Evolutionary conservation across 92 coral and sea anemone genomes (phyloP).

Genomic region (Porites evermanni): DNA sequence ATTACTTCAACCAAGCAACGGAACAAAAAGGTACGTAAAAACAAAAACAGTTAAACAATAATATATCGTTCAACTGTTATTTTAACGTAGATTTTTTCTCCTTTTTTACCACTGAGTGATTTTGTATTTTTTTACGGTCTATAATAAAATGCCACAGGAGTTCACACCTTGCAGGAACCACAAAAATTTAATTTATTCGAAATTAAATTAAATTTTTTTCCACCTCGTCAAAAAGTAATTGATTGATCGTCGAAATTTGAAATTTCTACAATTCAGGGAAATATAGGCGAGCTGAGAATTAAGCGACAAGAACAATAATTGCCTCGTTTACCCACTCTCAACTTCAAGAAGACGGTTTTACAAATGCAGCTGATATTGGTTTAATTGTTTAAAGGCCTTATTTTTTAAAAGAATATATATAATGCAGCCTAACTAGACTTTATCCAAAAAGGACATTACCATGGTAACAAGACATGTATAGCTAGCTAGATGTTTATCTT

Average conservation of each 20-base stretch:
- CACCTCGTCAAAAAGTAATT: background rate
- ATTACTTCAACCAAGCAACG: constrained; percentile 46
- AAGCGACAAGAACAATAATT: too few relatives aligned
- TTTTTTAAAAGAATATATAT: background rate
- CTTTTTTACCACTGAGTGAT: background rate
- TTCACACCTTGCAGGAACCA: background rate
- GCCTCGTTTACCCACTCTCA: background rate
- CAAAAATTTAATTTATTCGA: background rate
- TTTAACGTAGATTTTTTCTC: background rate
- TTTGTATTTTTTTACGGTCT: background rate
- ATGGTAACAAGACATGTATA: background rate
- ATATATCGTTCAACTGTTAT: background rate
- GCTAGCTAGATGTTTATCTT: background rate
- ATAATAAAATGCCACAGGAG: background rate
- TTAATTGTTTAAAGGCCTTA: background rate
- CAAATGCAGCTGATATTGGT: background rate
- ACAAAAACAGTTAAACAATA: background rate
- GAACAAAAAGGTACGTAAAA: constrained; percentile 74
- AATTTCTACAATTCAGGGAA: too few relatives aligned
- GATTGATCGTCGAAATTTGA: background rate
- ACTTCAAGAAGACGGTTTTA: background rate
- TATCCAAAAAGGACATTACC: background rate
- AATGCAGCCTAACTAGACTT: background rate
- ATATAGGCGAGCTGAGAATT: too few relatives aligned
- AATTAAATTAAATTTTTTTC: background rate